phyloP scores from a whole-genome alignment of 1,140 invertebrate species.

The Cepaea nemoralis region DNA sequence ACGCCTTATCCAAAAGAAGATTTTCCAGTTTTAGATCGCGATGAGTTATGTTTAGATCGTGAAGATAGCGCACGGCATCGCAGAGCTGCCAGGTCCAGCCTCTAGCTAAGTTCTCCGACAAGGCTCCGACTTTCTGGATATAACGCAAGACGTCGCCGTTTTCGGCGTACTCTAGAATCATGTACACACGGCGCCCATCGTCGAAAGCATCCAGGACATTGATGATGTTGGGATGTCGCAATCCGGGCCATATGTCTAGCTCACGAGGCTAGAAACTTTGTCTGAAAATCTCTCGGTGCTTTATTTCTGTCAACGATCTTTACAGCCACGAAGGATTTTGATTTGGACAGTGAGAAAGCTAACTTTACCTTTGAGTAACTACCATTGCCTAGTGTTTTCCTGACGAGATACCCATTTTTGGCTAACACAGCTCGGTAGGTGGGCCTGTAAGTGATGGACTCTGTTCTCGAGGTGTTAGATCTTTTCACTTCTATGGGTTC shows the following conservation, averaged over 20 bases:
- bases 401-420: conserved; percentile 60
- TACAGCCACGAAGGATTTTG: conserved; percentile 79
- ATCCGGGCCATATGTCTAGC: conserved; percentile 87
- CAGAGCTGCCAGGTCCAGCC: conserved; percentile 63
- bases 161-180: conserved; percentile 68
- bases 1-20: conserved; percentile 83
- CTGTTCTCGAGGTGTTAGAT: conserved; percentile 49
- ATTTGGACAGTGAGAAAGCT: conserved; percentile 55
- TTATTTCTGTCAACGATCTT: conserved; percentile 86
- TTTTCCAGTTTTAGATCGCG: conserved; percentile 91
- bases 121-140: conserved; percentile 68
- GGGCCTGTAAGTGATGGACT: conserved; percentile 62
- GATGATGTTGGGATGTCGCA: conserved; percentile 89
- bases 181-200: conserved; percentile 64
- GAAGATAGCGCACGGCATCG: conserved; percentile 84
- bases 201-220: conserved; percentile 74
- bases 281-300: conserved; percentile 83
- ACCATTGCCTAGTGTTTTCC: conserved; percentile 65
- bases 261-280: conserved; percentile 93
- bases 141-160: conserved; percentile 68
- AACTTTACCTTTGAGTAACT: conserved; percentile 71
- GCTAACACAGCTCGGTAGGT: conserved; percentile 66
- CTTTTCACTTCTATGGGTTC: conserved; percentile 58
- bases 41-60: conserved; percentile 88
- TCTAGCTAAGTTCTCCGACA: conserved; percentile 63